These are phyloP conservation scores for Epistrophe eligans DNA, from an alignment of 2,888 invertebrate species.

Conservation along the genomic window DNA sequence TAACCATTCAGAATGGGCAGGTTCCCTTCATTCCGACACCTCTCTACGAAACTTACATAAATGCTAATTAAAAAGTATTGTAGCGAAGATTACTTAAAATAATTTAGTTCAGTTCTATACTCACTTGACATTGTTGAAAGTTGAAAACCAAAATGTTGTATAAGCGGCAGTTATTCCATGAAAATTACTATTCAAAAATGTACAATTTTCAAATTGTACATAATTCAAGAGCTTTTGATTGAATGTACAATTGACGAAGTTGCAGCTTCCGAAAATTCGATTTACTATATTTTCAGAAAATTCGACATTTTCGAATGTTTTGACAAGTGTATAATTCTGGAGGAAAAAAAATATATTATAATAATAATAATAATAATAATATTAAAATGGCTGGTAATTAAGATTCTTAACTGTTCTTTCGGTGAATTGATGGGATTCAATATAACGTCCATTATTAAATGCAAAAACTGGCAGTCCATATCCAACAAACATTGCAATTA, in stretches of 20 bases:
- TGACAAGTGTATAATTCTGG: constrained; percentile 83
- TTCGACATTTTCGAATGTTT: constrained; percentile 82
- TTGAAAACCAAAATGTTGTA: constrained; percentile 87
- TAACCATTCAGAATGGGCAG: too few relatives aligned
- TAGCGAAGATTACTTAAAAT: too few relatives aligned
- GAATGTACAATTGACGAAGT: constrained; percentile 88
- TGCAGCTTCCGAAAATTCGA: constrained; percentile 86
- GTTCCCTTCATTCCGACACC: too few relatives aligned
- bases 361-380: too few relatives aligned
- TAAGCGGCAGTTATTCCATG: constrained; percentile 89
- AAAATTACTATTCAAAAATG: constrained; percentile 88
- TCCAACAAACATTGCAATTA: constrained; percentile 85
- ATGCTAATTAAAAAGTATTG: too few relatives aligned
- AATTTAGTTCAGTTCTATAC: too few relatives aligned
- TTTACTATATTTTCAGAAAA: constrained; percentile 88
- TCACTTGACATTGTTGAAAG: constrained; percentile 88
- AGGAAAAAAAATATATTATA: too few relatives aligned
- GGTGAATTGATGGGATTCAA: constrained; percentile 78
- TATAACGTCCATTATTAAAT: constrained; percentile 85
- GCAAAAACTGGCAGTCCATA: constrained; percentile 85
- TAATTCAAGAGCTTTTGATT: constrained; percentile 89
- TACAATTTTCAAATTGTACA: constrained; percentile 89
- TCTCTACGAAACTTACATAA: too few relatives aligned
- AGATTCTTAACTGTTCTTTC: constrained; percentile 4
- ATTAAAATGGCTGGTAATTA: not conserved